Percentiles rank a stretch among this genome's conserved stretches.
Evolutionary conservation across 2,797 vertebrate species (phyloP).

Genomic region (Sebastes minor): DNA sequence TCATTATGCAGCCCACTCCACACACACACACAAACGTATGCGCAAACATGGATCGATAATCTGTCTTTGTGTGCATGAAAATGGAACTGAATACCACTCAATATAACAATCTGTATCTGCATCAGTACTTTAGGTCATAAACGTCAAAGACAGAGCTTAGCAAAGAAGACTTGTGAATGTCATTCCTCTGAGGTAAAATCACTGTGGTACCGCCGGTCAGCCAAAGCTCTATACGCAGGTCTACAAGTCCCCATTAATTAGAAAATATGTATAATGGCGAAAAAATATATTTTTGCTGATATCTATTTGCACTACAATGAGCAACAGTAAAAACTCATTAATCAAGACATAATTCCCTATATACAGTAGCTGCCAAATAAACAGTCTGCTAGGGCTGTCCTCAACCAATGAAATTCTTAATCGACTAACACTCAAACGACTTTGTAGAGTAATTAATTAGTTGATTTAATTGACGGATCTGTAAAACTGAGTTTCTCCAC

Average conservation of each 20-base stretch:
- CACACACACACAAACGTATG: neutral
- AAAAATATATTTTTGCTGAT: neutral
- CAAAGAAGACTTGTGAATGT: neutral
- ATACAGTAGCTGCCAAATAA: neutral
- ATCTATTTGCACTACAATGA: neutral
- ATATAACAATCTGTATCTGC: slow-evolving; percentile 3
- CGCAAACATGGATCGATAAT: slow-evolving; percentile 19
- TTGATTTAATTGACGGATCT: too few relatives aligned
- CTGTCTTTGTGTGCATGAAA: neutral
- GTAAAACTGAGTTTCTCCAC: too few relatives aligned
- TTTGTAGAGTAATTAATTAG: too few relatives aligned
- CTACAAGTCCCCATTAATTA: neutral
- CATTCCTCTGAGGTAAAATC: neutral
- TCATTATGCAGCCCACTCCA: slow-evolving; percentile 16
- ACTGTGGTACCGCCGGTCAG: neutral
- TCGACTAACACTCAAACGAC: too few relatives aligned
- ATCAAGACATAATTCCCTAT: neutral
- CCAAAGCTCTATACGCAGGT: neutral
- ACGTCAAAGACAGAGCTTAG: neutral
- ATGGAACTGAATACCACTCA: neutral
- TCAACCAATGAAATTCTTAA: too few relatives aligned
- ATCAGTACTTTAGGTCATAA: neutral
- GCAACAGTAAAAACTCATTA: neutral
- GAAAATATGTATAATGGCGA: neutral
- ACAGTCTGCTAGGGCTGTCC: too few relatives aligned